phyloP scores from a whole-genome alignment of 2,888 invertebrate species.

The Microplitis manilae region DNA sequence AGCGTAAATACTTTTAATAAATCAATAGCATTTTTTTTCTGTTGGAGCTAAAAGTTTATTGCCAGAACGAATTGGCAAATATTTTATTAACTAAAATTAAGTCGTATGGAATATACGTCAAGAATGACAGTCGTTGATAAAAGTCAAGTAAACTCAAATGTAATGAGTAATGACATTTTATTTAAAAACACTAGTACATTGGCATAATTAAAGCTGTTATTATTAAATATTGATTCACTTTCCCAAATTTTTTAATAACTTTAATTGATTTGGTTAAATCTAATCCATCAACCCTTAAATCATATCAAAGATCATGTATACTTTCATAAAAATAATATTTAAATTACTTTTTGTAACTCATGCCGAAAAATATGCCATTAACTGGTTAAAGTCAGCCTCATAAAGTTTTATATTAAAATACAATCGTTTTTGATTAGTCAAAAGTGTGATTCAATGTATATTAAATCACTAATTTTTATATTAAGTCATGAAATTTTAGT shows the following conservation, averaged over 20 bases:
- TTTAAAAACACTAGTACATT: neutral
- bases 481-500: too few relatives aligned
- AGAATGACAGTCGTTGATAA: neutral
- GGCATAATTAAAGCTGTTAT: slow-evolving; percentile 1
- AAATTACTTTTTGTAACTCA: too few relatives aligned
- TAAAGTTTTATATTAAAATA: too few relatives aligned
- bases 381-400: too few relatives aligned
- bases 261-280: neutral
- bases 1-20: neutral
- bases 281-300: neutral
- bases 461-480: too few relatives aligned
- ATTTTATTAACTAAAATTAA: neutral
- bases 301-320: neutral
- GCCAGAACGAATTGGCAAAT: neutral
- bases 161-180: slow-evolving; percentile 17
- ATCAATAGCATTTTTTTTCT: neutral
- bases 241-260: neutral
- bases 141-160: neutral
- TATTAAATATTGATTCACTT: neutral
- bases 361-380: too few relatives aligned
- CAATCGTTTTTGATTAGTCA: too few relatives aligned
- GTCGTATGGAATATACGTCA: neutral
- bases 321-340: too few relatives aligned
- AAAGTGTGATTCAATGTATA: too few relatives aligned
- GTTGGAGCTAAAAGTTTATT: neutral